Base-by-base conservation (phyloP, 2,113 vertebrate species). In the Misgurnus anguillicaudatus region DNA sequence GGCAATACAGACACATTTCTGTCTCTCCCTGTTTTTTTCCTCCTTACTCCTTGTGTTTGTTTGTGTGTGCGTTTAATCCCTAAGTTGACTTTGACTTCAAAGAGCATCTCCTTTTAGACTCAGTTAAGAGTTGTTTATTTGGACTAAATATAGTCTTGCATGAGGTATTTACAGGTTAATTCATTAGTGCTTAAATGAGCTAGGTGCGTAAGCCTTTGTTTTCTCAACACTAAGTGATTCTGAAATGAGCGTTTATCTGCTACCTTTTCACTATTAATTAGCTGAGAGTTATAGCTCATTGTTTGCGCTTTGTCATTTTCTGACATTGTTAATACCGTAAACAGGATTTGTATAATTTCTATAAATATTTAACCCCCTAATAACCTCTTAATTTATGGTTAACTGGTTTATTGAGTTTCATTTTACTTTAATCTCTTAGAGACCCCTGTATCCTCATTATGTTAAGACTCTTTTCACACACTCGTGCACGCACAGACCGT, bases 161-260 rank as follows among this genome's bases (percentile, higher is more conserved):
- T 57, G 67, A 70, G 55, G 72, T 42, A 75, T 36, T 75, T 75
- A 86, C 83, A 70, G 83, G 85, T 85, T 85, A 88, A 84, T 86
- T 89, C 78, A 89, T 88, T 86, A 89, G 85, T 84, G 82, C 85
- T 80, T 83, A 86, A 88, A 87, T 87, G 68, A 87, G 79, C 84
- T 70, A 83, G 81, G 82, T 84, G 80, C 82, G 82, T 84, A 87
- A 82, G 83, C 81, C 78, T 86, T 88, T 89, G 83, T 86, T 73
- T 83, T 78, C 80, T 61, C 72, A 81, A 82, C 78, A 66, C 68
- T 80, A 57, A 83, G 83, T 80, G 80, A 78, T 89, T 88, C 83
- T 82, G 71, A 53, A 80, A 84, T 82, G 75, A 66, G 80, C 55
- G 84, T 75, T 68, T 73, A 74, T 76, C 70, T 19, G 17, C 68